Conservation (phyloP, 2,888 invertebrate genomes). For the Urechis unicinctus region DNA sequence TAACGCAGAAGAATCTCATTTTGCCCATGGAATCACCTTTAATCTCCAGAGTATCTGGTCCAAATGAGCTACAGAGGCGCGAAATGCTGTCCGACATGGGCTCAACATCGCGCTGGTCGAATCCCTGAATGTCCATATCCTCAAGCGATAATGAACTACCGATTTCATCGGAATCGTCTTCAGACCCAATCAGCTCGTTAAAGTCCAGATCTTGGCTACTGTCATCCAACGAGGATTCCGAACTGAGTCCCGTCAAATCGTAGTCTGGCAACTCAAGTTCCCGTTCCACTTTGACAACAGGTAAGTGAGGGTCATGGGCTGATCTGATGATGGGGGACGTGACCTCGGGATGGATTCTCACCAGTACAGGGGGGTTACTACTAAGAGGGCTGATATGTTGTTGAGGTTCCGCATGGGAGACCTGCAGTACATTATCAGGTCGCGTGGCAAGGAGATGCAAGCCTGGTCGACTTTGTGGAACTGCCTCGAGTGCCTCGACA, state of each 20-base stretch:
- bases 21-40: background rate
- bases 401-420: no score
- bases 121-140: background rate
- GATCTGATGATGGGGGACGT: background rate
- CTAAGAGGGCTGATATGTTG: no score
- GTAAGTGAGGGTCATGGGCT: background rate
- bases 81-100: background rate
- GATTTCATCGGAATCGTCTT: background rate
- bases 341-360: background rate
- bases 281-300: background rate
- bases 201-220: background rate
- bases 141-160: background rate
- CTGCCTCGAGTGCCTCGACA: background rate
- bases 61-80: background rate
- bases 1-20: constrained; percentile 7
- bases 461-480: background rate
- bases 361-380: background rate
- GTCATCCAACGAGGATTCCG: background rate
- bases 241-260: background rate
- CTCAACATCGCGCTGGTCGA: background rate
- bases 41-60: background rate
- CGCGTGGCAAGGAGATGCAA: no score
- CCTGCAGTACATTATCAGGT: background rate
- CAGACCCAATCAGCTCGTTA: background rate
- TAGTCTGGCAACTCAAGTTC: background rate